Base-by-base conservation (phyloP, 2,888 invertebrate genomes). In the Protonemura montana region DNA sequence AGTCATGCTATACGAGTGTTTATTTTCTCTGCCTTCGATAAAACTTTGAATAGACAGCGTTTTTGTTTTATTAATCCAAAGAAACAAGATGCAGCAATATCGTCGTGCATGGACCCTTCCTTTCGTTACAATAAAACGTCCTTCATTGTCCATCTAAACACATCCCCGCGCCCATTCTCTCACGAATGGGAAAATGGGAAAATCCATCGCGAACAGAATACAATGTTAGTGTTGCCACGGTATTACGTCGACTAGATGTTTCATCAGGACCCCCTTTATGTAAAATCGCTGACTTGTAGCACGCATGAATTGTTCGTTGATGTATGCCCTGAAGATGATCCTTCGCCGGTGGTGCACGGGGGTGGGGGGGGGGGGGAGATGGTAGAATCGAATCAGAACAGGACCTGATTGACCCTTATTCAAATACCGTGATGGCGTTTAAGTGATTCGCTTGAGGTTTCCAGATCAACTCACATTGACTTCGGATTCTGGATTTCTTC, bases 321-420 rank as follows among this genome's bases (percentile, higher is more conserved):
- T 59, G 59, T 59, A 59, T 59, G 59, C 59, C 10, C 35, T 10
- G 59, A 59, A 59, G 59, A 59, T 21, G 59, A 10, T 35, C 35
- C 35, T 21, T 3, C 21, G 6, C 13, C 59, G 59, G 21, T 2
- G 59, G 59, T 59, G 21, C 21, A 59, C 21, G 59, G 59, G 21
- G 6, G 59, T 13, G 59, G 59, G 1, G 59, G 59, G 59, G 1
- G 21, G 7, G 16, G 16, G 59, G 41, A 5, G 59, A 21, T 13
- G 59, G 59, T 10, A 13, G 59, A 59, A 59, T 59, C 59, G 59
- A 59, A 59, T 59, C 59, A 59, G 59, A 59, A 59, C 16, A 59
- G n/a, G 27, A 82, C 26, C 81, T 85, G 87, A 87, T 87, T 87
- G 87, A 87, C 87, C 86, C 86, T 88, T 85, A 88, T 88, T 87